Evolutionary conservation across 2,888 invertebrate species (phyloP), one percentile per base, ranked within the genome.

Genomic region (Mellilla xanthometata): DNA sequence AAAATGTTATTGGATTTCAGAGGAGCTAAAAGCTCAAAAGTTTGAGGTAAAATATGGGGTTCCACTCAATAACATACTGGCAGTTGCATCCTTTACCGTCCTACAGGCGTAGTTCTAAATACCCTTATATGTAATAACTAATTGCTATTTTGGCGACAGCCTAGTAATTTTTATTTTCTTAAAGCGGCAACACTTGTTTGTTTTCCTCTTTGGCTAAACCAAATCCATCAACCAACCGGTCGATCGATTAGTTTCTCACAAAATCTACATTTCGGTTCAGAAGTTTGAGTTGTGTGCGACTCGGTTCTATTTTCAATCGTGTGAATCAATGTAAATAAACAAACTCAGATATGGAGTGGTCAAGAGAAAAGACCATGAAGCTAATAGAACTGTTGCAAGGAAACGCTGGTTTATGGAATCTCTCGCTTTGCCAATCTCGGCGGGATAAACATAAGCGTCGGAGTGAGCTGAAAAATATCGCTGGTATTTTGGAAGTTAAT

Each of bases 311-410:
- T 6, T 3, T 6, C 1, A 19, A 5, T 19, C 6, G 15, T 19
- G n/a, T 19, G 3, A 19, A 4, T 19, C 6, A 7, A 8, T 24
- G 8, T 24, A 24, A 52, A 10, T 49, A 46, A 45, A 50, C 60
- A 62, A 64, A 64, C 62, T 49, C 49, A 29, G 54, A 51, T 52
- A 88, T 88, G 89, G 89, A 88, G 76, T 88, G 89, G 89, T 84
- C 89, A 5, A 88, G 86, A 65, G 88, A 86, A 43, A 87, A 76
- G 64, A 88, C 89, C 31, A 62, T 89, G 50, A 87, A 84, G 67
- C 71, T 89, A 54, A 83, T 89, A 26, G 86, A 86, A 54, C 60
- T 88, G 52, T 61, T 89, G 46, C 89, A 89, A 79, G 66, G 79
- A 22, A 87, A 87, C 46, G 73, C 87, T 29, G 73, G 61, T 46